Conservation (phyloP, 2,113 vertebrate genomes). For the Leptobrachium leishanense region DNA sequence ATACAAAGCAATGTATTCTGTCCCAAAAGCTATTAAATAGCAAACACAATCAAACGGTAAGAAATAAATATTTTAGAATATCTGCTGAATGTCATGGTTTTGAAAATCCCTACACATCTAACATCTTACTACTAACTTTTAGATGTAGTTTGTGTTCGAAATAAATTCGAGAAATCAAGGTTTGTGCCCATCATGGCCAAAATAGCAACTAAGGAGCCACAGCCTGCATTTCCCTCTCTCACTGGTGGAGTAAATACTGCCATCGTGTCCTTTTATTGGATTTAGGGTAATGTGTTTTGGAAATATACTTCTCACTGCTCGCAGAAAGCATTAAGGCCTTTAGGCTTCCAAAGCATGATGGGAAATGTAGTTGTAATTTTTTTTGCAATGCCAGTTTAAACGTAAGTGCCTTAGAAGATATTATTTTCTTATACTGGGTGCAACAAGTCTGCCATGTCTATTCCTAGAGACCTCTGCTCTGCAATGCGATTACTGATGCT, state of each 20-base stretch:
- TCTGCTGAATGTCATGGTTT: conserved; percentile 32
- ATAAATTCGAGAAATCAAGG: conserved; percentile 13
- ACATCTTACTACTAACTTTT: conserved; percentile 6
- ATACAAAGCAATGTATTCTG: conserved; percentile 48
- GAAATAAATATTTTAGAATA: conserved; percentile 39
- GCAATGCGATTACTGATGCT: too few relatives aligned
- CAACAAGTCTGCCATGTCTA: too few relatives aligned
- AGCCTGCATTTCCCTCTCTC: not conserved
- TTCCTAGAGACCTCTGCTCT: too few relatives aligned
- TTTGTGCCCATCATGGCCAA: not conserved
- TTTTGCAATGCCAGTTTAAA: too few relatives aligned
- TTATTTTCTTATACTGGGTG: too few relatives aligned
- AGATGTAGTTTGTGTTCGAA: conserved; percentile 5
- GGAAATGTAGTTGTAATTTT: too few relatives aligned
- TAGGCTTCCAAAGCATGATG: too few relatives aligned
- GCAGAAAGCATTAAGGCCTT: too few relatives aligned
- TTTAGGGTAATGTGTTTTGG: too few relatives aligned
- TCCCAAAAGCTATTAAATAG: conserved; percentile 38
- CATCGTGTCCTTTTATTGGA: too few relatives aligned
- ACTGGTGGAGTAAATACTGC: not conserved
- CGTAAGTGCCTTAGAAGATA: too few relatives aligned
- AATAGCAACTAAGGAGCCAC: not conserved
- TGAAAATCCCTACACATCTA: not conserved
- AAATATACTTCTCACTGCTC: too few relatives aligned
- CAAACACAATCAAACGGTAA: conserved; percentile 34